These are phyloP conservation scores for Rynchops niger DNA, from an alignment of 2,113 vertebrate genomes.

Conservation along the genomic window DNA sequence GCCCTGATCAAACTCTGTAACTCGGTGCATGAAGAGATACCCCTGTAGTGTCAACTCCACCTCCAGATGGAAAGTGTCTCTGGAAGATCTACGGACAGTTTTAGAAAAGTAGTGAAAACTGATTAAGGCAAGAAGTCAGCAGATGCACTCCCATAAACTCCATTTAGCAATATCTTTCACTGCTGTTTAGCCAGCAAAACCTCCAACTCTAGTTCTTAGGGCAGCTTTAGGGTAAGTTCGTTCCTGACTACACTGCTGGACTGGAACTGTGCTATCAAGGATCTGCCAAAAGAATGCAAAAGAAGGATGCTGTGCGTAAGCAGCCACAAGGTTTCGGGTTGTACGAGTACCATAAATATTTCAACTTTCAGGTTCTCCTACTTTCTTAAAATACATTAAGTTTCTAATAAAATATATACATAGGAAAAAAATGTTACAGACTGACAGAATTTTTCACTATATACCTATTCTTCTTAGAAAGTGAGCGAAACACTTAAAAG, in stretches of 20 bases:
- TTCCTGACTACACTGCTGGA: not conserved
- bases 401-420: not conserved
- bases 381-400: not conserved
- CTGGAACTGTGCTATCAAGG: not conserved
- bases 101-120: not conserved
- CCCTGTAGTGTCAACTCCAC: not conserved
- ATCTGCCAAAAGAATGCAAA: not conserved
- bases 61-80: not conserved
- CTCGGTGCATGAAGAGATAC: not conserved
- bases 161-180: not conserved
- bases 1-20: not conserved
- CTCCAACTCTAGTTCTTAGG: not conserved
- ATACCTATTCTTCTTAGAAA: not conserved
- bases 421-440: not conserved
- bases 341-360: not conserved
- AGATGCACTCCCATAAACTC: not conserved
- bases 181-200: not conserved
- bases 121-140: not conserved
- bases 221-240: not conserved
- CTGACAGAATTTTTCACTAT: not conserved
- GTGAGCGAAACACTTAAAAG: rapidly evolving
- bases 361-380: not conserved
- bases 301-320: not conserved
- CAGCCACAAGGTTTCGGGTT: not conserved
- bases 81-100: not conserved